A percentile compares a stretch with the other conserved stretches of the same genome.
Evolutionary conservation across 2,888 invertebrate genomes (phyloP).

Genomic region (Allacma fusca): DNA sequence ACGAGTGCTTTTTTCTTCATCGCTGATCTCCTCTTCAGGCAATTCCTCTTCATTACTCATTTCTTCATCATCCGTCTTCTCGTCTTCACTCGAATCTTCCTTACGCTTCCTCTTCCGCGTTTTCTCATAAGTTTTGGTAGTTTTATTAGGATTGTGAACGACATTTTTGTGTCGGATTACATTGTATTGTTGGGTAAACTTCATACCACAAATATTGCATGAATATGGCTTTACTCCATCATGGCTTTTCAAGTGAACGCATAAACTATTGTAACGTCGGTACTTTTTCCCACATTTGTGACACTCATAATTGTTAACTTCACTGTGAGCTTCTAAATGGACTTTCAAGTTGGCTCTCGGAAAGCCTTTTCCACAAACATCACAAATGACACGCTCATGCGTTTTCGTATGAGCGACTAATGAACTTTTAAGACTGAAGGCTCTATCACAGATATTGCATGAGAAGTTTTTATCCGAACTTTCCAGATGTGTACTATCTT

Average conservation of each 20-base stretch:
- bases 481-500: conserved; percentile 18
- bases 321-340: conserved; percentile 6
- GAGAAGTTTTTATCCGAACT: background rate
- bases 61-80: too few species aligned
- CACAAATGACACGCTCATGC: conserved; percentile 4
- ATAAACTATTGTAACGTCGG: background rate
- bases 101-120: too few species aligned
- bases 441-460: background rate
- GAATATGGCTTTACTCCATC: conserved; percentile 21
- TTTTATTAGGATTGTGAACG: conserved; percentile 12
- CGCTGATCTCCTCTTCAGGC: too few species aligned
- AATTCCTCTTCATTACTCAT: too few species aligned
- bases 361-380: conserved; percentile 12
- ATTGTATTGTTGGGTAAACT: conserved; percentile 9
- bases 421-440: background rate
- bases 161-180: background rate
- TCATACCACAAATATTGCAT: conserved; percentile 22
- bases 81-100: too few species aligned
- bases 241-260: background rate
- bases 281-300: background rate
- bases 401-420: background rate
- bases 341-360: background rate
- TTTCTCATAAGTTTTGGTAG: too few species aligned
- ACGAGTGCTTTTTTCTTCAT: too few species aligned
- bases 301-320: conserved; percentile 15